A percentile compares a stretch with the other conserved stretches of the same genome.
These are phyloP conservation scores for Eulemur albifrons DNA, from an alignment of 2,797 vertebrate species.

Conservation along the genomic window DNA sequence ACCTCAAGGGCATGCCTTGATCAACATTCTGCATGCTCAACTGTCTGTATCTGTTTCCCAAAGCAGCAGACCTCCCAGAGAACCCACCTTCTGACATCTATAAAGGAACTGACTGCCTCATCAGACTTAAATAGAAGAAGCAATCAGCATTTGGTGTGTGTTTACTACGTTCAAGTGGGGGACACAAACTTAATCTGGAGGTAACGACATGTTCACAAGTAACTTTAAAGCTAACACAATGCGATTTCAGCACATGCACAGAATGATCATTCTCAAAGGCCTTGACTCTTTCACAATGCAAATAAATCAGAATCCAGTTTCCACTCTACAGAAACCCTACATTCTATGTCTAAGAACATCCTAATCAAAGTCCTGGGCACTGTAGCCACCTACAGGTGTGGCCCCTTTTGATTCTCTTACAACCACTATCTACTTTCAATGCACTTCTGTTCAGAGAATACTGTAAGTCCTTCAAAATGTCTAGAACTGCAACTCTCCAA, in stretches of 20 bases:
- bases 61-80: neutral
- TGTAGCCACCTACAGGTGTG: accelerated
- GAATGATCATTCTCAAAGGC: neutral
- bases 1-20: neutral
- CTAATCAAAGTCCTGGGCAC: neutral
- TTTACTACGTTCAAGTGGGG: no score
- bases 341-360: neutral
- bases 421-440: neutral
- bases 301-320: neutral
- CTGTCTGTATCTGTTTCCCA: neutral
- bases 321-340: accelerated
- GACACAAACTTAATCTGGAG: neutral
- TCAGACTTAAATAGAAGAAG: neutral
- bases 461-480: neutral
- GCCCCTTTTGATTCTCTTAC: neutral
- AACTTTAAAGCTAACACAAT: neutral
- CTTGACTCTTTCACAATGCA: neutral
- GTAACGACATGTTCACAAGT: no score
- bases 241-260: neutral
- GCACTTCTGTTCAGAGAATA: neutral
- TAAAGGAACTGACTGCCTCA: neutral
- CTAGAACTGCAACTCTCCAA: neutral
- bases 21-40: neutral
- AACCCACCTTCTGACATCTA: neutral
- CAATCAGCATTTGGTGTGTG: neutral